Evolutionary conservation across 2,888 invertebrate genomes (phyloP), one percentile per base, ranked within the genome.

Genomic region (Danaus chrysippus): DNA sequence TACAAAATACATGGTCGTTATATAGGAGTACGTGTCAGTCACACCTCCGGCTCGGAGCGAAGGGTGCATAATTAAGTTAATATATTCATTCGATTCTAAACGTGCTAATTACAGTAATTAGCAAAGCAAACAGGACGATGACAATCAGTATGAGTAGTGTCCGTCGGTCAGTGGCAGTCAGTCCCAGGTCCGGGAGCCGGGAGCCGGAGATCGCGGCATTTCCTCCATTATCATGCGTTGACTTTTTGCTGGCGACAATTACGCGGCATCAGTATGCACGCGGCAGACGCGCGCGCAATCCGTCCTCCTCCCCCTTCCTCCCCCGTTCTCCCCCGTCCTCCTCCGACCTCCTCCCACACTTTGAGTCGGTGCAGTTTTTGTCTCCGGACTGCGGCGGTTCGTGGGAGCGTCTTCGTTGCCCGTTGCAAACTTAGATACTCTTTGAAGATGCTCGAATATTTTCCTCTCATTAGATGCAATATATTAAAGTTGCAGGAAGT

Each of bases 221-320:
- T 86, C 87, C 85, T 85, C 81, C 78, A 83, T 85, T 81, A 82
- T 78, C 79, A 82, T 84, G 82, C 85, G 82, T 74, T 79, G 73
- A 75, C 82, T 87, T 87, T 87, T 87, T 88, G 84, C 73, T 53
- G 68, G 75, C 73, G 75, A 79, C 83, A 85, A 88, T 87, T 87
- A 85, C 81, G 75, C 74, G 76, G 79, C 83, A 86, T 87, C 87
- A 82, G 86, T 84, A 86, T 87, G 87, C 88, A 83, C 73, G 83
- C 77, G 77, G 82, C 79, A 76, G 77, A 70, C 73, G 75, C 72
- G 75, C 72, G 72, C 67, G 70, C 71, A 67, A 68, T 70, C 70
- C 68, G 59, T 66, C 66, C 63, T 60, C 59, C 62, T 46, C 72
- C 73, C 73, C 72, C 70, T 65, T 67, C 66, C 65, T 67, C 69